Conservation (phyloP, 2,797 vertebrate species). For the Synaphobranchus kaupii region DNA sequence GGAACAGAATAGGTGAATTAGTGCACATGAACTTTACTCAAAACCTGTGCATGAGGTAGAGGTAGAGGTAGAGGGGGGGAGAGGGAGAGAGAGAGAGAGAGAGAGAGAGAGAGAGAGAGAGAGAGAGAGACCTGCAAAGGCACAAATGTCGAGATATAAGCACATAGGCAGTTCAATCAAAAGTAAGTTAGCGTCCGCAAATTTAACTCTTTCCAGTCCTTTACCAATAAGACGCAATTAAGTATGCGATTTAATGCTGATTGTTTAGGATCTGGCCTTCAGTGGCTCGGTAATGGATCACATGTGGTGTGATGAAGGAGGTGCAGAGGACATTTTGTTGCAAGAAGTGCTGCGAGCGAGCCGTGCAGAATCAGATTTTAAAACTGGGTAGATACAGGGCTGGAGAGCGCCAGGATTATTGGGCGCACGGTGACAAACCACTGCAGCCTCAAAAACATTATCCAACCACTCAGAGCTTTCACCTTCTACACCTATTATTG, state of each 20-base stretch:
- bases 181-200: background rate
- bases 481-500: conserved; percentile 7
- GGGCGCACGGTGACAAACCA: background rate
- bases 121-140: background rate
- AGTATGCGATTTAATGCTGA: background rate
- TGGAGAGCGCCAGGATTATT: background rate
- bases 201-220: background rate
- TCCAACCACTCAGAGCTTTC: background rate
- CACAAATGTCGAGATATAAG: background rate
- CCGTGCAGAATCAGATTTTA: background rate
- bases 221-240: background rate
- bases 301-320: background rate
- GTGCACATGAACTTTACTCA: background rate
- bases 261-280: background rate
- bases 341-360: background rate
- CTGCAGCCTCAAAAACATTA: background rate
- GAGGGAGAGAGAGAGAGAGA: background rate
- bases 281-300: background rate
- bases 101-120: background rate
- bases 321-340: background rate
- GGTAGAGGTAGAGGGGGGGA: too few relatives aligned
- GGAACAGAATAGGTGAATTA: background rate
- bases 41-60: background rate
- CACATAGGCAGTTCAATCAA: background rate
- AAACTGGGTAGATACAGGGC: background rate